Evolutionary conservation across 2,113 vertebrate species (phyloP).

Genomic region (Heteronetta atricapilla): DNA sequence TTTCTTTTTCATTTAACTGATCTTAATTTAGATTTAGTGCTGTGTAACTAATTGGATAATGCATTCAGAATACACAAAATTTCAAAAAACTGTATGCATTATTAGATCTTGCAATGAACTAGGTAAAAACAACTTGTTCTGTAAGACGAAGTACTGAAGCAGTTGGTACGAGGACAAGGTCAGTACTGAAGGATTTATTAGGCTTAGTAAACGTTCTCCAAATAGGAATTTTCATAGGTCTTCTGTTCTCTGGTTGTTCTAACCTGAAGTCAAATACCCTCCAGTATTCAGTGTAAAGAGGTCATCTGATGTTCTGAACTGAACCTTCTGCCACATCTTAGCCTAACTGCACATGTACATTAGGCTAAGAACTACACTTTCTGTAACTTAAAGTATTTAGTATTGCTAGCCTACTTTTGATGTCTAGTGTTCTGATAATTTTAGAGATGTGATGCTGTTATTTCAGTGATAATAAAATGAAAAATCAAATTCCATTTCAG

Average conservation of each 20-base stretch:
- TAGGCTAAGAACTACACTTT: background rate
- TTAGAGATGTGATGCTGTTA: background rate
- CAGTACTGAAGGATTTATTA: background rate
- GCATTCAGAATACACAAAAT: background rate
- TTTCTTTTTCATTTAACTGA: background rate
- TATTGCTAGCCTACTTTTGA: background rate
- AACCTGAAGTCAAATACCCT: background rate
- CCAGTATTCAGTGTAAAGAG: background rate
- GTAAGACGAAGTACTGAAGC: background rate
- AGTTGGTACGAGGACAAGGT: background rate
- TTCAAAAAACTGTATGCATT: background rate
- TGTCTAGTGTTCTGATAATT: background rate
- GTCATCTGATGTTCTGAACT: background rate
- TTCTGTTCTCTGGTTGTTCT: too few relatives aligned
- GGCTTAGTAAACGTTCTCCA: background rate
- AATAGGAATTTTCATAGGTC: background rate
- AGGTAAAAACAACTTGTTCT: background rate
- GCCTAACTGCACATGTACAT: background rate
- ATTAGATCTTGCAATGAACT: background rate
- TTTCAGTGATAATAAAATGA: background rate
- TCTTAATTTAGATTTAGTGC: background rate
- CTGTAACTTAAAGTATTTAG: background rate
- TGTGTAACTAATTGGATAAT: background rate
- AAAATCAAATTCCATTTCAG: background rate
- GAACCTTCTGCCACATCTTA: background rate